A percentile compares a stretch with the other conserved stretches of the same genome.
These are phyloP conservation scores for Lipophrys pholis DNA, from an alignment of 2,113 vertebrate genomes.

Conservation along the genomic window DNA sequence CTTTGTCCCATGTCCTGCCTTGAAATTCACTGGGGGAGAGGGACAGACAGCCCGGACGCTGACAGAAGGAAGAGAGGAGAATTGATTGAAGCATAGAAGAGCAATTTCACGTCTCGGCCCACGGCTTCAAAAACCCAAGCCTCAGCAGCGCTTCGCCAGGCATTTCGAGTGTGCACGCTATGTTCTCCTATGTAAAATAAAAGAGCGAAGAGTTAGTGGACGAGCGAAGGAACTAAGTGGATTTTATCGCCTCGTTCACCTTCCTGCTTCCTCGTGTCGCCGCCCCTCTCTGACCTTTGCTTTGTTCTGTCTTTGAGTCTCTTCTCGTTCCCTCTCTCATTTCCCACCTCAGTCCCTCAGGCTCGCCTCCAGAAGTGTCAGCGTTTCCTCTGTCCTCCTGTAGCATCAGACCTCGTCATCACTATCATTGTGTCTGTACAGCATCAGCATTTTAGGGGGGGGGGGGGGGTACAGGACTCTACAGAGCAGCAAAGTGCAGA, in stretches of 20 bases:
- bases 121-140: slow-evolving; percentile 40
- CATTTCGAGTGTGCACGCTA: slow-evolving; percentile 1
- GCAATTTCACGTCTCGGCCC: slow-evolving; percentile 63
- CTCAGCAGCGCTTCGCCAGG: slow-evolving; percentile 2
- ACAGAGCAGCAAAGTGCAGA: no score
- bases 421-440: slow-evolving; percentile 24
- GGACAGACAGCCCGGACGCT: slow-evolving; percentile 54
- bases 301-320: slow-evolving; percentile 25
- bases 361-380: slow-evolving; percentile 47
- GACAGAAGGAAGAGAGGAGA: slow-evolving; percentile 45
- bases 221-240: neutral
- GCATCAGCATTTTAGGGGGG: slow-evolving; percentile 39
- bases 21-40: slow-evolving; percentile 7
- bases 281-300: slow-evolving; percentile 43
- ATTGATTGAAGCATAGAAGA: slow-evolving; percentile 58
- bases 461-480: slow-evolving; percentile 16
- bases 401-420: slow-evolving; percentile 39
- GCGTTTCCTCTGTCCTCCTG: slow-evolving; percentile 48
- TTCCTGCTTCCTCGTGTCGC: slow-evolving; percentile 42
- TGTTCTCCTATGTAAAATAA: slow-evolving; percentile 15
- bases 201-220: neutral
- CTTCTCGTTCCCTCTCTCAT: slow-evolving; percentile 37
- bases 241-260: slow-evolving; percentile 30
- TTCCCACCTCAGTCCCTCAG: slow-evolving; percentile 26
- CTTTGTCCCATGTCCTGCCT: slow-evolving; percentile 17